phyloP scores from a whole-genome alignment of 2,888 invertebrate species.

The Geotrupes spiniger region DNA sequence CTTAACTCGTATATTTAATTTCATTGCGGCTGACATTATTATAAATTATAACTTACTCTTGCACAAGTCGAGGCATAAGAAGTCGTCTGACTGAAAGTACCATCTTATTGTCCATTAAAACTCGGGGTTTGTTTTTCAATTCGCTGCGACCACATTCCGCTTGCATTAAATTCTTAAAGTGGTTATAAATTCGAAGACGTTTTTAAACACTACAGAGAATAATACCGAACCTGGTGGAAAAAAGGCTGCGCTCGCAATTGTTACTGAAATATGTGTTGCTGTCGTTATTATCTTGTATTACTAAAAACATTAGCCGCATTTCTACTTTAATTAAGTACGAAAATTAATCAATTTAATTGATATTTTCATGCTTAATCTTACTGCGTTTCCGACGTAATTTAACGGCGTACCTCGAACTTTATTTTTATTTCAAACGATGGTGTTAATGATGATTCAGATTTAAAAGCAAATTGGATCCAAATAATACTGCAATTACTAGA shows the following conservation, averaged over 20 bases:
- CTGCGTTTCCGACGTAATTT: too few relatives aligned
- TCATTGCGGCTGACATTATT: slow-evolving; percentile 44
- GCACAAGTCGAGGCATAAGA: slow-evolving; percentile 40
- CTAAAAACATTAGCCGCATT: too few relatives aligned
- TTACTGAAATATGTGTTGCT: neutral
- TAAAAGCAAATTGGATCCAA: too few relatives aligned
- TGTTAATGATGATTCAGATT: too few relatives aligned
- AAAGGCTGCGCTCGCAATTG: neutral
- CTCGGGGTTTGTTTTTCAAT: slow-evolving; percentile 47
- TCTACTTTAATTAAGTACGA: too few relatives aligned
- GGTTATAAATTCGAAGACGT: slow-evolving; percentile 42
- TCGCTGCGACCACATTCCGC: slow-evolving; percentile 45
- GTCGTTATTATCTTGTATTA: too few relatives aligned
- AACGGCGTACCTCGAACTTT: too few relatives aligned
- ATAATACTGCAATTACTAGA: too few relatives aligned
- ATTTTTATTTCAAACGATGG: too few relatives aligned
- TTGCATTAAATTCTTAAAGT: slow-evolving; percentile 45
- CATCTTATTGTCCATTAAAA: slow-evolving; percentile 48
- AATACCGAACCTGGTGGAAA: slow-evolving; percentile 14
- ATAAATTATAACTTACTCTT: slow-evolving; percentile 48
- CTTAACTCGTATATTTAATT: slow-evolving; percentile 41
- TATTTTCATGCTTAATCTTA: too few relatives aligned
- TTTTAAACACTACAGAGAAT: slow-evolving; percentile 28
- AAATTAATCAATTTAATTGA: too few relatives aligned
- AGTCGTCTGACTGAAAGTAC: slow-evolving; percentile 47